A percentile compares a stretch with the other conserved stretches of the same genome.
These are phyloP conservation scores for Coreius guichenoti DNA, from an alignment of 2,797 vertebrate genomes.

Conservation along the genomic window DNA sequence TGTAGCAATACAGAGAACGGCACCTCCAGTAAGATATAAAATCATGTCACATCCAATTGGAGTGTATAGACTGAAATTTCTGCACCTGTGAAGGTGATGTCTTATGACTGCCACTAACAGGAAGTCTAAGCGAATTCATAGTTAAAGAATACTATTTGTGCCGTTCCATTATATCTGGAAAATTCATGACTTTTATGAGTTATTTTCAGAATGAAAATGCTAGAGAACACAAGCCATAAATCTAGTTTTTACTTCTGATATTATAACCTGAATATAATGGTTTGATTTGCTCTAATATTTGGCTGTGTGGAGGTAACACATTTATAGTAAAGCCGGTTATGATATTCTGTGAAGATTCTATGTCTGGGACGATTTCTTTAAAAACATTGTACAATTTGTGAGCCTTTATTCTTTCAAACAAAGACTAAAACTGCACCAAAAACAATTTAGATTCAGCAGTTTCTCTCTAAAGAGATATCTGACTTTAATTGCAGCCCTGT, in stretches of 20 bases:
- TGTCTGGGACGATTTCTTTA: neutral
- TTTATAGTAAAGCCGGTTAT: neutral
- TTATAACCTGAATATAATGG: neutral
- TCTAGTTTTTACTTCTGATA: neutral
- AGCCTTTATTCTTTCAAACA: neutral
- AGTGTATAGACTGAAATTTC: neutral
- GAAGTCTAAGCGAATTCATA: neutral
- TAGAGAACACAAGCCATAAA: neutral
- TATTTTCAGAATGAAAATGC: neutral
- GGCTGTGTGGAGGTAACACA: neutral
- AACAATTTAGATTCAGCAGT: neutral
- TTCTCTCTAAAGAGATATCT: neutral
- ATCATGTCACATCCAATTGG: neutral
- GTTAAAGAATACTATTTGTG: neutral
- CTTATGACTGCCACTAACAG: constrained; percentile 2
- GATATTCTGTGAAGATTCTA: neutral
- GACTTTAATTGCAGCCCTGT: neutral
- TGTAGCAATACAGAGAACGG: neutral
- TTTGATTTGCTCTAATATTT: neutral
- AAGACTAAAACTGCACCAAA: neutral
- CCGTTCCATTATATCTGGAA: neutral
- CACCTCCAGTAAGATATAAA: neutral
- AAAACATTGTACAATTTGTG: neutral
- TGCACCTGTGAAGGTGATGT: neutral
- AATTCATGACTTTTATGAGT: neutral